Evolutionary conservation across 2,888 invertebrate genomes (phyloP).

Genomic region (Xanthia icteritia): DNA sequence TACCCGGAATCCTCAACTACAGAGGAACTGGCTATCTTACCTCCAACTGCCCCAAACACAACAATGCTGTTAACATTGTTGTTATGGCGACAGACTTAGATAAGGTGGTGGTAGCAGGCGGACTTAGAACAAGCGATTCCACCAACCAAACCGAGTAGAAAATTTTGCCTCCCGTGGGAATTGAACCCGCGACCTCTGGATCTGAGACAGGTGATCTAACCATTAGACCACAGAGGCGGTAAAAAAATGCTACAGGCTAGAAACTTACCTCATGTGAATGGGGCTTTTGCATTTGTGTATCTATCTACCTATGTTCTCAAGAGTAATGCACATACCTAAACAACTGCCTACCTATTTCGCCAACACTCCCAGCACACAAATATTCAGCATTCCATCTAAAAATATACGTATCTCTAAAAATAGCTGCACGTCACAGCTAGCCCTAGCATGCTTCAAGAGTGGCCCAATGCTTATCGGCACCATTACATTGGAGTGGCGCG

Average conservation of each 20-base stretch:
- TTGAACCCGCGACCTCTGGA: too few relatives aligned
- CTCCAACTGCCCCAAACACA: too few relatives aligned
- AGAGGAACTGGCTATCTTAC: too few relatives aligned
- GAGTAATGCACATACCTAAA: background rate
- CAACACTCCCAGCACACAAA: conserved; percentile 10
- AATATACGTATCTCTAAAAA: conserved; percentile 41
- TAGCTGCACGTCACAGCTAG: conserved; percentile 38
- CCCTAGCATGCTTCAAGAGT: conserved; percentile 43
- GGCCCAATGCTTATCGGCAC: conserved; percentile 59
- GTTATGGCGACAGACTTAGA: too few relatives aligned
- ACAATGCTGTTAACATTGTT: too few relatives aligned
- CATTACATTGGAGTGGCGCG: conserved; percentile 65
- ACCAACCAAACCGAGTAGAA: too few relatives aligned
- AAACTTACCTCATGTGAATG: background rate
- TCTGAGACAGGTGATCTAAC: too few relatives aligned
- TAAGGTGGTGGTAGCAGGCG: too few relatives aligned
- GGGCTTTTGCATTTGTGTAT: background rate
- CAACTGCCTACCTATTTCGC: background rate
- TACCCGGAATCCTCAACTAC: too few relatives aligned
- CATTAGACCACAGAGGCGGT: too few relatives aligned
- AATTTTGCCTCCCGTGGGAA: too few relatives aligned
- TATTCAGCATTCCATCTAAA: conserved; percentile 41
- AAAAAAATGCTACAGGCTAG: background rate
- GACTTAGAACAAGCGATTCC: too few relatives aligned
- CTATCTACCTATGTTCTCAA: background rate